Evolutionary conservation across 35 echinoderm and acorn worm genomes (phyloP).

Genomic region (Ophiothrix spiculata): DNA sequence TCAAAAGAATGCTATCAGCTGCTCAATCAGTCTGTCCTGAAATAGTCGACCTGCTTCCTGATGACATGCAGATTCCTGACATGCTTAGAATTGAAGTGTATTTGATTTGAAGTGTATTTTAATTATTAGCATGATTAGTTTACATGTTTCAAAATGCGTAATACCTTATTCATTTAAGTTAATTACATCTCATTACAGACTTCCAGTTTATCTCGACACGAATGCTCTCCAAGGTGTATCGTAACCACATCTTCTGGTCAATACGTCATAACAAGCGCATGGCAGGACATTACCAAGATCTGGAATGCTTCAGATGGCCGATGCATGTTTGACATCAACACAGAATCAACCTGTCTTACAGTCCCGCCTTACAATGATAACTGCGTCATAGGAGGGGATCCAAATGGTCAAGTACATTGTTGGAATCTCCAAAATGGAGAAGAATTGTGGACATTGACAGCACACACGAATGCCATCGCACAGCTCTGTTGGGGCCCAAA

Average conservation of each 20-base stretch:
- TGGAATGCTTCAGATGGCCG: background rate
- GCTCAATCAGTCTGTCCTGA: too few relatives aligned
- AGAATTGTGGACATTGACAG: background rate
- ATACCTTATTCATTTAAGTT: background rate
- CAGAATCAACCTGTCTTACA: background rate
- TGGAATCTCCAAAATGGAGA: background rate
- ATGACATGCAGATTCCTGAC: too few relatives aligned
- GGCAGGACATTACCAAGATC: background rate
- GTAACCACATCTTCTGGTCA: background rate
- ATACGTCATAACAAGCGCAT: background rate
- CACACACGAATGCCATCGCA: background rate
- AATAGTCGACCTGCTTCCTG: too few relatives aligned
- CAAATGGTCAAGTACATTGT: background rate
- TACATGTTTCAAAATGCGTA: background rate
- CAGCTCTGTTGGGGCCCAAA: background rate
- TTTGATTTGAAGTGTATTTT: too few relatives aligned
- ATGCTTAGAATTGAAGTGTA: too few relatives aligned
- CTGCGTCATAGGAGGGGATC: background rate
- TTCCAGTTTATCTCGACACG: background rate
- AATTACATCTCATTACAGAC: background rate
- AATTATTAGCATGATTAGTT: background rate
- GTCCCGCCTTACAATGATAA: background rate
- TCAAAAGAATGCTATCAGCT: too few relatives aligned
- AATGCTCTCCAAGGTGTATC: background rate
- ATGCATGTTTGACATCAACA: background rate